phyloP scores from a whole-genome alignment of 1,140 invertebrate genomes.

The Temnothorax nylanderi region DNA sequence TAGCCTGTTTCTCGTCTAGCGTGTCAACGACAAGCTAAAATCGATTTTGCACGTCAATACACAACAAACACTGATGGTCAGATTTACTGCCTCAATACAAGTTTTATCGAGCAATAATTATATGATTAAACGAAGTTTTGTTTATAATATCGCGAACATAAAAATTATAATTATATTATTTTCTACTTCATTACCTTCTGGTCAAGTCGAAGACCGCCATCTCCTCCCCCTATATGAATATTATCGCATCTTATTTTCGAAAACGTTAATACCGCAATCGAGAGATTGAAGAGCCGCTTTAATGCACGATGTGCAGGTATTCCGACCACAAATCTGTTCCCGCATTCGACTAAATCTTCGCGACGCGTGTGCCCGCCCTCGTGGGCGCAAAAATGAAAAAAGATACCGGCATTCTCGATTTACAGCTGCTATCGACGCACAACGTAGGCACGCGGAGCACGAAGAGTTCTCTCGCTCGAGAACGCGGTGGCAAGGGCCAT shows the following conservation, averaged over 20 bases:
- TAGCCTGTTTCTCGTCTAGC: neutral
- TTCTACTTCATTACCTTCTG: neutral
- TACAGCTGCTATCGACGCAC: slow-evolving; percentile 59
- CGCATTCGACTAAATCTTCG: slow-evolving; percentile 54
- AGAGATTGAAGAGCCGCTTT: neutral
- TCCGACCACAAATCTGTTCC: slow-evolving; percentile 40
- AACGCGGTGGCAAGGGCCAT: slow-evolving; percentile 54
- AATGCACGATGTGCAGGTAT: slow-evolving; percentile 1
- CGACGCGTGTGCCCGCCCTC: slow-evolving; percentile 16
- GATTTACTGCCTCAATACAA: neutral
- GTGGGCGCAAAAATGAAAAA: slow-evolving; percentile 45
- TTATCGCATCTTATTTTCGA: neutral
- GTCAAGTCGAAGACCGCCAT: neutral
- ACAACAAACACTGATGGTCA: neutral
- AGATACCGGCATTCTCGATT: slow-evolving; percentile 49
- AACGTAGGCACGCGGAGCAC: slow-evolving; percentile 55
- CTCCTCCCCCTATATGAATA: neutral
- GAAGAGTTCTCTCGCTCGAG: slow-evolving; percentile 51
- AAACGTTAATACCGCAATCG: neutral
- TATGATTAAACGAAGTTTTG: no score
- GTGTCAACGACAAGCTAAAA: slow-evolving; percentile 5
- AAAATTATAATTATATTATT: neutral
- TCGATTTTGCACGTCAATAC: slow-evolving; percentile 21
- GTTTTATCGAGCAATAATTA: neutral
- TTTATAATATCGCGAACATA: neutral